Evolutionary conservation across 2,113 vertebrate genomes (phyloP), one percentile per base, ranked within the genome.

Genomic region (Sus scrofa): DNA sequence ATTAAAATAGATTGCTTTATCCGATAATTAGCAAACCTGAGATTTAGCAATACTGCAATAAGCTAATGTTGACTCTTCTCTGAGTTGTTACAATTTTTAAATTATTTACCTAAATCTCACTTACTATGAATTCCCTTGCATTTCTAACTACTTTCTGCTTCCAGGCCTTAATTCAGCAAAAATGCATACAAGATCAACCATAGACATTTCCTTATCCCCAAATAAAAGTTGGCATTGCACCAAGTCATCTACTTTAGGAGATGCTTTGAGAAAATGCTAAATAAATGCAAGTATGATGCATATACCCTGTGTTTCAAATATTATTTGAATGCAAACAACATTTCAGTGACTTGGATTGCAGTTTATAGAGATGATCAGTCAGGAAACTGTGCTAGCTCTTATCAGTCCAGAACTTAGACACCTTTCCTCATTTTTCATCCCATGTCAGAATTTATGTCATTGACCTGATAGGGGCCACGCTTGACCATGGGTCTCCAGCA

Each of bases 11-110:
- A 94, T 89, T 94, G 75, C 50, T 96, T 96, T 95, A 85, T 82
- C 91, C 90, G 74, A 89, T 96, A 97, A 96, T 97, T 94, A 96
- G 88, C 91, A 97, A 97, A 95, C 90, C 34, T 96, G 81, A 82
- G 88, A 94, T 94, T 97, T 96, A 95, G 50, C 75, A 88, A 65
- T 92, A 86, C 30, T 81, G 3, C 22, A 85, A 44, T 83, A 95
- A 82, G 37, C 54, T 96, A 67, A 52, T 90, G 44, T 81, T 89
- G 34, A 86, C 44, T 97, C 34, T 84, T 95, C 75, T 95, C 50
- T 77, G 16, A 77, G 24, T 56, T 83, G 14, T 83, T 91, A 89
- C 22, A 44, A 67, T 65, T 95, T 85, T 93, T 50, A 77, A 81
- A 56, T 94, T 87, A 81, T 92, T 83, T 86, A 86, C 79, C 67